These are phyloP conservation scores for Hemicordylus capensis DNA, from an alignment of 2,113 vertebrate genomes.

Conservation along the genomic window DNA sequence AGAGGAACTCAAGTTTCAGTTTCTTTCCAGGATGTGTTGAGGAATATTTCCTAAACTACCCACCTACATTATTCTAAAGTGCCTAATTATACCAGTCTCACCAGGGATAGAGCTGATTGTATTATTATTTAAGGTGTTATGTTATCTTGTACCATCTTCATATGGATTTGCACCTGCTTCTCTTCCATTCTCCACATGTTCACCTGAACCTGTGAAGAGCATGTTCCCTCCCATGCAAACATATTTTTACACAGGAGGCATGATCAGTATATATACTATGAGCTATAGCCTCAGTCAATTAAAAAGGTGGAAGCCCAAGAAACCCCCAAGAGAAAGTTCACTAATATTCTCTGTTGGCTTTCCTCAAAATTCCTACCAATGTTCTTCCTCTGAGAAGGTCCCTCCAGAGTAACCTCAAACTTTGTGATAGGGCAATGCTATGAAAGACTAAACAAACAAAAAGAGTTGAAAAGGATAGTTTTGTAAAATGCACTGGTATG, in stretches of 20 bases:
- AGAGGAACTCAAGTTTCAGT: neutral
- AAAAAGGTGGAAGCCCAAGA: neutral
- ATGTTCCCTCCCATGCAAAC: no score
- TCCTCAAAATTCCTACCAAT: neutral
- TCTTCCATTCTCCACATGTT: no score
- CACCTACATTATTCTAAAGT: neutral
- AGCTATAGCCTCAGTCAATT: neutral
- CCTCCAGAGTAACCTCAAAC: neutral
- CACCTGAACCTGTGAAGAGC: no score
- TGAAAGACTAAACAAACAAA: neutral
- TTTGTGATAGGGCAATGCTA: neutral
- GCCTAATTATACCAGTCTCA: neutral
- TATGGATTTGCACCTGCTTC: no score
- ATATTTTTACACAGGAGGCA: neutral
- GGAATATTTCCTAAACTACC: neutral
- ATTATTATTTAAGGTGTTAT: neutral
- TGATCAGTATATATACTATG: no score
- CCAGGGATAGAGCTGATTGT: neutral
- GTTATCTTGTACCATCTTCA: no score
- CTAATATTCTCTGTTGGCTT: neutral
- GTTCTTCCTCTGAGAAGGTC: neutral
- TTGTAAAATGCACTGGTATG: neutral
- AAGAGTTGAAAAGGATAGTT: neutral
- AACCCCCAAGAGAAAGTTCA: neutral
- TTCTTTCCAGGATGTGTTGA: fast-evolving